These are phyloP conservation scores for Drosophila fuyamai DNA, from an alignment of 1,140 invertebrate genomes.

Conservation along the genomic window DNA sequence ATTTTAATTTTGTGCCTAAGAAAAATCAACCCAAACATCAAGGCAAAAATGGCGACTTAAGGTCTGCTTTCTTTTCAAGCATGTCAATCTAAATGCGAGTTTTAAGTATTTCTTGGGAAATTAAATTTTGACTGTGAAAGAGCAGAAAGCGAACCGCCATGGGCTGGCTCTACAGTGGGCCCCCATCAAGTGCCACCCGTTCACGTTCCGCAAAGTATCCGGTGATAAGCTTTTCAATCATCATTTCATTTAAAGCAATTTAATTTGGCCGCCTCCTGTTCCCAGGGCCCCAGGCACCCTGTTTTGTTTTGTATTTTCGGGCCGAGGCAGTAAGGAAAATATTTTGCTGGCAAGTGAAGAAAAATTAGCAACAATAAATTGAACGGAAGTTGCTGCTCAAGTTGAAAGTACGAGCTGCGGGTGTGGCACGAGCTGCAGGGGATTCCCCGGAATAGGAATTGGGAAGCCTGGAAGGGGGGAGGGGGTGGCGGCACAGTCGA, in stretches of 20 bases:
- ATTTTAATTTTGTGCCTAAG: background rate
- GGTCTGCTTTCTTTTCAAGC: too few relatives aligned
- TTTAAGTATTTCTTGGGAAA: slow-evolving; percentile 23
- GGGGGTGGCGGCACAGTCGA: slow-evolving; percentile 2
- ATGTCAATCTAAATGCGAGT: background rate
- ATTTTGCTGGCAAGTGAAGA: slow-evolving; percentile 65
- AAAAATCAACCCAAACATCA: background rate
- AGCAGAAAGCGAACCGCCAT: slow-evolving; percentile 1
- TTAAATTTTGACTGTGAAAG: slow-evolving; percentile 18
- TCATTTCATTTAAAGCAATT: slow-evolving; percentile 28
- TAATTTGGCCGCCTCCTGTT: slow-evolving; percentile 9
- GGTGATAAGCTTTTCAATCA: slow-evolving; percentile 23
- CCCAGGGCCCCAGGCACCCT: slow-evolving; percentile 37
- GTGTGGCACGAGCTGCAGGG: background rate
- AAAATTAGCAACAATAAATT: slow-evolving; percentile 82
- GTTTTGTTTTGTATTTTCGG: slow-evolving; percentile 15
- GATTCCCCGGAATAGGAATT: slow-evolving; percentile 8
- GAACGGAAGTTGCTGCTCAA: slow-evolving; percentile 81
- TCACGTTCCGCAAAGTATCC: background rate
- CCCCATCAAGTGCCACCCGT: background rate
- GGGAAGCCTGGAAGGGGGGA: background rate
- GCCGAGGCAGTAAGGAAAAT: slow-evolving; percentile 33
- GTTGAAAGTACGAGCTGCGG: slow-evolving; percentile 50
- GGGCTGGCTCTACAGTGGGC: slow-evolving; percentile 4
- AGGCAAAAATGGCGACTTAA: background rate